Base-by-base conservation (phyloP, 1,140 invertebrate species). In the Drosophila kohkoa region DNA sequence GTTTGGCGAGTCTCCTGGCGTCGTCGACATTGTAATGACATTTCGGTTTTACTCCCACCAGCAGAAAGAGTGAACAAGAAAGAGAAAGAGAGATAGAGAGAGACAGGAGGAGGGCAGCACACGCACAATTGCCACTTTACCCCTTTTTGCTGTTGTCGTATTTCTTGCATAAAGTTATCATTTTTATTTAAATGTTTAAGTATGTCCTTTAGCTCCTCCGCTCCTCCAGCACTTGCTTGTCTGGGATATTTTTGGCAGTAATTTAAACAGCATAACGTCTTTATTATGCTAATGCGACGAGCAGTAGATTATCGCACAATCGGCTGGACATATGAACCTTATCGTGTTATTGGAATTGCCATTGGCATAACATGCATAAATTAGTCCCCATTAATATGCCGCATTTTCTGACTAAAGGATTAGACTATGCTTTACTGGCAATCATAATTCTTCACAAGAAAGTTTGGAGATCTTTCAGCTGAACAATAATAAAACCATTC, bases 141-240 rank as follows among this genome's bases (percentile, higher is more conserved):
- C 83, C 81, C 71, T 71, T 83, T 82, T 83, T 82, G 58, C 46
- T 48, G 38, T 10, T 57, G 20, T 28, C 59, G 32, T 13, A 25
- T 51, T 58, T 52, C 73, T 65, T 86, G 81, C 85, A 89, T 85
- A 89, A 89, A 89, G 86, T 89, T 89, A 90, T 89, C 78, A 89
- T 89, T 85, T 89, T 90, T 89, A 89, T 89, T 89, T 89, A 89
- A 89, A 89, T 89, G 85, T 72, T 89, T 89, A 89, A 89, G 85
- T 85, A 72, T 66, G 65, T 57, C 72, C 46, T 67, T 35, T 43
- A 35, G 5, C n/a, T 41, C 62, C 20, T 4, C 15, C 4, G 2
- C 16, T 25, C 63, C 1, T 7, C 60, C 16, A 3, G 20, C 35
- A 38, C 3, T 10, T 10, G 6, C 35, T 2, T 51, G 48, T 51